These are phyloP conservation scores for Rhynchonycteris naso DNA, from an alignment of 2,797 vertebrate species.

Conservation along the genomic window DNA sequence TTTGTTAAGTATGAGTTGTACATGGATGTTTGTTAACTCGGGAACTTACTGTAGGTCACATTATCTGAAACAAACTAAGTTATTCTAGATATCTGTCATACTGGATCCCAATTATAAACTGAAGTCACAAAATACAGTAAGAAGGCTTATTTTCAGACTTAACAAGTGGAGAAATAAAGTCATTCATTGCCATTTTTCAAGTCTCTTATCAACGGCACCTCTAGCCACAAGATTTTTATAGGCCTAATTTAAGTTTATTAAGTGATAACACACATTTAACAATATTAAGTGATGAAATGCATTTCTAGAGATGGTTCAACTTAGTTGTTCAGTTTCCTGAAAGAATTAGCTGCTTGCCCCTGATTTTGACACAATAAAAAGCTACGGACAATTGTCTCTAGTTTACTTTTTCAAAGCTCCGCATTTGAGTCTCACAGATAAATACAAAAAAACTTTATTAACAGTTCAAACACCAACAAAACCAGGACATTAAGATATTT, in stretches of 20 bases:
- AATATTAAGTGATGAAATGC: not conserved
- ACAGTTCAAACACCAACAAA: not conserved
- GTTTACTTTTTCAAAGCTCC: slow-evolving; percentile 36
- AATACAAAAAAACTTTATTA: not conserved
- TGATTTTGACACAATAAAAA: slow-evolving; percentile 28
- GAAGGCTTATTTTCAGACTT: not conserved
- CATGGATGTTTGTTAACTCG: too few relatives aligned
- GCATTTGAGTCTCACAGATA: not conserved
- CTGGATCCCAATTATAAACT: not conserved
- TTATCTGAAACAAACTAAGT: not conserved
- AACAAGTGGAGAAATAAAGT: not conserved
- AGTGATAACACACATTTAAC: not conserved
- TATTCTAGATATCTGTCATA: not conserved
- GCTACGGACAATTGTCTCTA: not conserved
- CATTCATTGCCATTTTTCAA: not conserved
- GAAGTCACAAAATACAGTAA: slow-evolving; percentile 2
- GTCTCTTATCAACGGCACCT: not conserved
- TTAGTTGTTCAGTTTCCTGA: not conserved
- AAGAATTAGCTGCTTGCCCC: not conserved
- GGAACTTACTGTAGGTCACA: too few relatives aligned
- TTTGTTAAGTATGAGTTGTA: too few relatives aligned
- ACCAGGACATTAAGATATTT: not conserved
- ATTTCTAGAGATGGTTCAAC: not conserved
- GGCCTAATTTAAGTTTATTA: not conserved
- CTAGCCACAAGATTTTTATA: not conserved